A percentile compares a stretch with the other conserved stretches of the same genome.
These are phyloP conservation scores for Eurois occulta DNA, from an alignment of 2,888 invertebrate genomes.

Conservation along the genomic window DNA sequence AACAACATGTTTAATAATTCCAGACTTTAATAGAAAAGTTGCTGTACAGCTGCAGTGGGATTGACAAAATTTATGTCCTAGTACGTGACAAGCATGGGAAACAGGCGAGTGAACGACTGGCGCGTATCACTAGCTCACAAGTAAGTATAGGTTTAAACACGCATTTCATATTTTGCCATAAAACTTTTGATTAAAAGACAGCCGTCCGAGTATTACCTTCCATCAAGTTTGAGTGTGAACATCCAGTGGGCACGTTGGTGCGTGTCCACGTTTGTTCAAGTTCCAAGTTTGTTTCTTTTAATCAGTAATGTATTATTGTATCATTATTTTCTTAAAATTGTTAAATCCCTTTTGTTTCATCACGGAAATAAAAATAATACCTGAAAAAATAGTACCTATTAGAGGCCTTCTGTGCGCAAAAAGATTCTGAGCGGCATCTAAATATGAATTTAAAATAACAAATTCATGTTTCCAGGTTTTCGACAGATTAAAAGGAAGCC, in stretches of 20 bases:
- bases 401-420: neutral
- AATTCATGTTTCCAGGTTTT: constrained; percentile 66
- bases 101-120: constrained; percentile 61
- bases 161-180: constrained; percentile 13
- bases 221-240: neutral
- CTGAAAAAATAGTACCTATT: neutral
- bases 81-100: constrained; percentile 68
- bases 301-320: neutral
- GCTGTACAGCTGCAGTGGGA: constrained; percentile 66
- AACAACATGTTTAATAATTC: constrained; percentile 57
- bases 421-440: neutral
- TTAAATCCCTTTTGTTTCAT: neutral
- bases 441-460: constrained; percentile 10
- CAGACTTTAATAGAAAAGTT: constrained; percentile 74
- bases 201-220: neutral
- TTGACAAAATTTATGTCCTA: constrained; percentile 71
- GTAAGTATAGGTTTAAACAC: constrained; percentile 58
- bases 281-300: neutral
- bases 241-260: no score
- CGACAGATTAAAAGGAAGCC: constrained; percentile 61
- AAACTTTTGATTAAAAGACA: neutral
- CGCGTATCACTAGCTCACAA: constrained; percentile 59
- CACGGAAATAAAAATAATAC: neutral
- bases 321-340: neutral
- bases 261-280: no score